A percentile compares a stretch with the other conserved stretches of the same genome.
Evolutionary conservation across 2,888 invertebrate species (phyloP).

Genomic region (Xestoiulus laeticollis): DNA sequence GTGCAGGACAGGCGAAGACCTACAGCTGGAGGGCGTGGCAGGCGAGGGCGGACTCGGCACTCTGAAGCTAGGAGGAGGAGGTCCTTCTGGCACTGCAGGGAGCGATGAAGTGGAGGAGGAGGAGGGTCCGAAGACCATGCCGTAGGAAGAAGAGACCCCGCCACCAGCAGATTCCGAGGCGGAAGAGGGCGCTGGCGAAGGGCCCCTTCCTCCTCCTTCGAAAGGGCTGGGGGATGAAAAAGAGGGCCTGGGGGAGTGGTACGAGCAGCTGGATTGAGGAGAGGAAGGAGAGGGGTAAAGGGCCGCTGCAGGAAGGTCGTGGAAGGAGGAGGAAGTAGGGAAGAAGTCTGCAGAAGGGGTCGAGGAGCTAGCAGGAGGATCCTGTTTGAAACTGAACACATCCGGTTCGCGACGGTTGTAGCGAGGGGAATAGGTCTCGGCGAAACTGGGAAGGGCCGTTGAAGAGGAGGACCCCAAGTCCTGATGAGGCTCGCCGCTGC

Average conservation of each 20-base stretch:
- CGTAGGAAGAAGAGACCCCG: too few relatives aligned
- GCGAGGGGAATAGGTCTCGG: slow-evolving; percentile 68
- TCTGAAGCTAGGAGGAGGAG: too few relatives aligned
- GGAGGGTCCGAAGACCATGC: not conserved
- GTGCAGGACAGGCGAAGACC: slow-evolving; percentile 55
- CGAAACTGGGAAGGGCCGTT: slow-evolving; percentile 51
- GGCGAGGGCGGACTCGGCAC: slow-evolving; percentile 57
- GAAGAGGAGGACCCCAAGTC: not conserved
- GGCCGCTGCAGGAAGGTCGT: slow-evolving; percentile 24
- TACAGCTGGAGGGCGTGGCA: slow-evolving; percentile 55
- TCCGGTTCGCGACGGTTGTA: slow-evolving; percentile 76
- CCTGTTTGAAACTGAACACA: slow-evolving; percentile 66
- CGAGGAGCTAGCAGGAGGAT: slow-evolving; percentile 60
- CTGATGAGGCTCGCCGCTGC: not conserved
- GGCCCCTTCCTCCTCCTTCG: too few relatives aligned
- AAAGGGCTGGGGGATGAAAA: not conserved
- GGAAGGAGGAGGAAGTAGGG: slow-evolving; percentile 51
- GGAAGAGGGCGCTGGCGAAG: not conserved
- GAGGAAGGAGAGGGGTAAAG: not conserved
- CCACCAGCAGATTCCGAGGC: not conserved
- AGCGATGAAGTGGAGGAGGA: not conserved
- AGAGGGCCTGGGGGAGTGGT: not conserved
- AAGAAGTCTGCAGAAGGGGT: slow-evolving; percentile 53
- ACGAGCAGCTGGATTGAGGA: not conserved
- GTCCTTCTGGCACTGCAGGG: not conserved